phyloP scores from a whole-genome alignment of 2,113 vertebrate genomes.

The Colossoma macropomum region DNA sequence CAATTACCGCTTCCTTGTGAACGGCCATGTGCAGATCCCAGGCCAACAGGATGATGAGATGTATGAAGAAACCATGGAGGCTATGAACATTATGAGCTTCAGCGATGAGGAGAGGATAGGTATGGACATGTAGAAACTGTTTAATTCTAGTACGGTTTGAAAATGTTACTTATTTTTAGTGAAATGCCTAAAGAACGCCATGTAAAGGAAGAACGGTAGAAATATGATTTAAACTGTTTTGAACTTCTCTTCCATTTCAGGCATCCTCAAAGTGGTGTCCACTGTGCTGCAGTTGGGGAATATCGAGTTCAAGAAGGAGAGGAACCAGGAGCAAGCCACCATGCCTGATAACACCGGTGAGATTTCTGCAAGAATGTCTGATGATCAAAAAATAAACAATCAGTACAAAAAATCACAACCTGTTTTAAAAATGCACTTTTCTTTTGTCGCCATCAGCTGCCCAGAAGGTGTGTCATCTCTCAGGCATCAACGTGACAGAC shows the following conservation, averaged over 20 bases:
- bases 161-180: not conserved
- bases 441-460: slow-evolving; percentile 73
- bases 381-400: not conserved
- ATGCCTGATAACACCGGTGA: slow-evolving; percentile 91
- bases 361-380: not conserved
- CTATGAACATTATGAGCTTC: slow-evolving; percentile 90
- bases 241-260: slow-evolving; percentile 64
- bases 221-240: no score
- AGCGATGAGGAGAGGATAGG: slow-evolving; percentile 82
- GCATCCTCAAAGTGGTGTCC: slow-evolving; percentile 84
- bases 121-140: slow-evolving; percentile 56
- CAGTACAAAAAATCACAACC: not conserved
- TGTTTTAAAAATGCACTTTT: not conserved
- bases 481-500: slow-evolving; percentile 89
- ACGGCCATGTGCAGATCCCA: slow-evolving; percentile 83
- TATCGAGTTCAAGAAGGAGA: slow-evolving; percentile 90
- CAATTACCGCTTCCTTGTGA: slow-evolving; percentile 84
- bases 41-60: slow-evolving; percentile 86
- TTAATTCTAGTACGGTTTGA: not conserved
- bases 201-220: not conserved
- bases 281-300: slow-evolving; percentile 90
- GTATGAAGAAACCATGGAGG: slow-evolving; percentile 88
- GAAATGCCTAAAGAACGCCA: not conserved
- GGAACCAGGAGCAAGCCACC: slow-evolving; percentile 89
- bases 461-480: slow-evolving; percentile 89